These are phyloP conservation scores for Propithecus perrieri DNA, from an alignment of 2,797 vertebrate species.

Conservation along the genomic window DNA sequence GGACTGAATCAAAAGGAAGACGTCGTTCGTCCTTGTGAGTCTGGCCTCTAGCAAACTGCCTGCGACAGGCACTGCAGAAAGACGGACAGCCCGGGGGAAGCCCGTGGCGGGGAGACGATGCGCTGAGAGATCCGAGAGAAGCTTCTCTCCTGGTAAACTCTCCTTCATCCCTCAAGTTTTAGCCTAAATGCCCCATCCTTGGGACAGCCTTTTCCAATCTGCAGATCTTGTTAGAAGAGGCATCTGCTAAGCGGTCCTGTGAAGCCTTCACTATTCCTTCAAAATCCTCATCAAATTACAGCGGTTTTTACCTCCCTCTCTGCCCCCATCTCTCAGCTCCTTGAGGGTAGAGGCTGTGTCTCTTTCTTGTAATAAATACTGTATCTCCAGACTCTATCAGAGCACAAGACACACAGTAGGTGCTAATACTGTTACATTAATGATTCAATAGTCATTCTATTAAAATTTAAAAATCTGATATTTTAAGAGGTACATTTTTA, in stretches of 20 bases:
- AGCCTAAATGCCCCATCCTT: background rate
- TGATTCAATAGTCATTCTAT: background rate
- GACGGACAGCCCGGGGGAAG: background rate
- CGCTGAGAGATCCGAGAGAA: background rate
- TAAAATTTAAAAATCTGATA: constrained; percentile 16
- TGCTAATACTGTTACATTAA: background rate
- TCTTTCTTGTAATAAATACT: background rate
- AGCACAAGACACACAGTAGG: background rate
- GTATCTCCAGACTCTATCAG: background rate
- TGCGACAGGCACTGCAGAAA: background rate
- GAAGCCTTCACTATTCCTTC: background rate
- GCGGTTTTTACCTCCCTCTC: background rate
- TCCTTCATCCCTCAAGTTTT: background rate
- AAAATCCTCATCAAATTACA: background rate
- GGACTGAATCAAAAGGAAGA: background rate
- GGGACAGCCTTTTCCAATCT: background rate
- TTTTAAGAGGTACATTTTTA: background rate
- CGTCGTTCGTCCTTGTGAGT: background rate
- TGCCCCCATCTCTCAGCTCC: background rate
- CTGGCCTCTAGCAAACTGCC: background rate
- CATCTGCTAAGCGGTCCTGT: background rate
- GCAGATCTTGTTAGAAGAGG: background rate
- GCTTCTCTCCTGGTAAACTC: background rate
- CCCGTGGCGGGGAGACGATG: background rate
- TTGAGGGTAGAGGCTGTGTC: background rate